phyloP scores from a whole-genome alignment of 2,113 vertebrate species.

The Phalacrocorax brasilianus region DNA sequence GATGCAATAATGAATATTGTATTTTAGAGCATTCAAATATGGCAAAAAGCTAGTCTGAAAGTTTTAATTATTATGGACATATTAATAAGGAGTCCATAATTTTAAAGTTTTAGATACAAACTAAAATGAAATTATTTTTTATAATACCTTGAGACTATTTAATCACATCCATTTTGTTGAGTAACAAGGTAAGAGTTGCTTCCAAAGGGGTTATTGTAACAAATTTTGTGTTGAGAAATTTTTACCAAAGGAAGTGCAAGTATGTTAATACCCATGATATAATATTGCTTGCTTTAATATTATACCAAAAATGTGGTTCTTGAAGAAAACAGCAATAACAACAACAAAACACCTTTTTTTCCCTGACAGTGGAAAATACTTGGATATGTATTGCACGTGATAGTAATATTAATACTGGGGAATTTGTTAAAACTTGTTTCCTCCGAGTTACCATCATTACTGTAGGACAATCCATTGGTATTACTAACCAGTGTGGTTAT shows the following conservation, averaged over 20 bases:
- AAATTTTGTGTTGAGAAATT: not conserved
- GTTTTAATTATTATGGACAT: not conserved
- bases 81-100: not conserved
- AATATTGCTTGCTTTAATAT: not conserved
- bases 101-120: not conserved
- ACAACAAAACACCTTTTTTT: not conserved
- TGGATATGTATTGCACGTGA: not conserved
- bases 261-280: not conserved
- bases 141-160: not conserved
- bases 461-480: not conserved
- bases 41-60: not conserved
- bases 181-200: not conserved
- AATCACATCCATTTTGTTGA: not conserved
- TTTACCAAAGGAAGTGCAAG: not conserved
- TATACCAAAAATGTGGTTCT: not conserved
- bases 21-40: not conserved
- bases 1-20: not conserved
- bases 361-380: not conserved
- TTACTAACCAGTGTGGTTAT: rapidly evolving
- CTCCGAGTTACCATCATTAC: not conserved
- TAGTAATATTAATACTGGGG: not conserved
- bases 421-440: not conserved
- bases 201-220: not conserved
- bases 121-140: not conserved
- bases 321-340: not conserved